Evolutionary conservation across 1,140 invertebrate species (phyloP), one percentile per base, ranked within the genome.

Genomic region (Drosophila gunungcola): DNA sequence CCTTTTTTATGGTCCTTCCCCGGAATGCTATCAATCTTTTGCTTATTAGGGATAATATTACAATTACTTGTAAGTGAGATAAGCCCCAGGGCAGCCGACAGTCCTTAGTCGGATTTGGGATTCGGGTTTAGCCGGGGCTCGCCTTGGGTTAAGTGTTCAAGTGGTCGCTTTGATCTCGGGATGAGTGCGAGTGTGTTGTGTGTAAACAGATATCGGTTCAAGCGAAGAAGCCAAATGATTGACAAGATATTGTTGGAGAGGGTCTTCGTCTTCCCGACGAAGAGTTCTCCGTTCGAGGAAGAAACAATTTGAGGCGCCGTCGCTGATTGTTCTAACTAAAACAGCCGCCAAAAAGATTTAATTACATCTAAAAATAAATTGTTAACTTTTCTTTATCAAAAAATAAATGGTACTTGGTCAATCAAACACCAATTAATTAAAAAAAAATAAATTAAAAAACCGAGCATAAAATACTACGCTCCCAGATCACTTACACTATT

Each of bases 1-100:
- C 61, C 45, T 34, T 60, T 55, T 80, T 76, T 75, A 57, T 73
- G 64, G 53, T 61, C 63, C 83, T 89, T 89, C 77, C 76, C 68
- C 32, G 56, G 85, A 90, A 89, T 90, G 84, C 85, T 89, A 89
- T 89, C 84, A 89, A 89, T 89, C 84, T 89, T 80, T 80, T 74
- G 80, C 84, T 89, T 89, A 89, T 89, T 89, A 89, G 84, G 84
- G 80, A 89, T 89, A 89, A 89, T 89, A 90, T 89, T 89, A 89
- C 84, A 89, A 89, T 89, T 89, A 89, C 85, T 84, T 89, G 85
- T 77, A 89, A 78, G 83, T 72, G 84, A 80, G 84, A 89, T 89
- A 89, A 88, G 84, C 72, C 79, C 48, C 16, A 16, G 54, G 48
- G 51, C 51, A 57, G 46, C 29, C 60, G n/a, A 38, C 58, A 36